Conservation (phyloP, 2,113 vertebrate species). For the Lepus timidus region DNA sequence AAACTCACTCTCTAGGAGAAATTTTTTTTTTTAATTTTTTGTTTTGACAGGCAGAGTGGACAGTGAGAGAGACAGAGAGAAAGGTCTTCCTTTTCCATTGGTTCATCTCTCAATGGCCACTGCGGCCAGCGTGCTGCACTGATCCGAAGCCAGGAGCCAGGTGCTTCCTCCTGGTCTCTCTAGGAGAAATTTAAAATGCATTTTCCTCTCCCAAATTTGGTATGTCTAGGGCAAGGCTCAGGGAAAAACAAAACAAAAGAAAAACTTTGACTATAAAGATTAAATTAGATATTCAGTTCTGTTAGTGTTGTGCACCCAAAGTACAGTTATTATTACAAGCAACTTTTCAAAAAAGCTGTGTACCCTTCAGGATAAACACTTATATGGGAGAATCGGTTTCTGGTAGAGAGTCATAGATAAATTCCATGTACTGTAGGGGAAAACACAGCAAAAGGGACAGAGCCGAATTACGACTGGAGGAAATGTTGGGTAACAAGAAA, state of each 20-base stretch:
- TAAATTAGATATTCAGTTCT: neutral
- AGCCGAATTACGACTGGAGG: neutral
- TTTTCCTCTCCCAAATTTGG: neutral
- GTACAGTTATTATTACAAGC: neutral
- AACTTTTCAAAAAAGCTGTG: neutral
- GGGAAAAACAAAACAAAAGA: neutral
- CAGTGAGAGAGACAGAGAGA: too few relatives aligned
- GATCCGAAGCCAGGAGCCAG: too few relatives aligned
- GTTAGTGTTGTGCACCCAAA: neutral
- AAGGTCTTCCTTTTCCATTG: too few relatives aligned
- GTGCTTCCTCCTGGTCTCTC: too few relatives aligned
- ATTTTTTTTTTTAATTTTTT: too few relatives aligned
- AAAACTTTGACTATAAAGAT: constrained; percentile 51
- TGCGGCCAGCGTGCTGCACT: too few relatives aligned
- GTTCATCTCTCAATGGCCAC: too few relatives aligned
- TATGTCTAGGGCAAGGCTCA: neutral
- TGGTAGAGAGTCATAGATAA: neutral
- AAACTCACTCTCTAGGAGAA: neutral
- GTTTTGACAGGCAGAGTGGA: too few relatives aligned
- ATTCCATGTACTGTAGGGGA: neutral
- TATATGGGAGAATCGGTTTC: neutral
- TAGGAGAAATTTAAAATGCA: neutral
- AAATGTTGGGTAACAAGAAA: neutral
- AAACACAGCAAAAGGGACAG: neutral
- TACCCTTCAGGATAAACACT: neutral